phyloP scores from a whole-genome alignment of 2,113 vertebrate genomes.

The Pygoscelis adeliae region DNA sequence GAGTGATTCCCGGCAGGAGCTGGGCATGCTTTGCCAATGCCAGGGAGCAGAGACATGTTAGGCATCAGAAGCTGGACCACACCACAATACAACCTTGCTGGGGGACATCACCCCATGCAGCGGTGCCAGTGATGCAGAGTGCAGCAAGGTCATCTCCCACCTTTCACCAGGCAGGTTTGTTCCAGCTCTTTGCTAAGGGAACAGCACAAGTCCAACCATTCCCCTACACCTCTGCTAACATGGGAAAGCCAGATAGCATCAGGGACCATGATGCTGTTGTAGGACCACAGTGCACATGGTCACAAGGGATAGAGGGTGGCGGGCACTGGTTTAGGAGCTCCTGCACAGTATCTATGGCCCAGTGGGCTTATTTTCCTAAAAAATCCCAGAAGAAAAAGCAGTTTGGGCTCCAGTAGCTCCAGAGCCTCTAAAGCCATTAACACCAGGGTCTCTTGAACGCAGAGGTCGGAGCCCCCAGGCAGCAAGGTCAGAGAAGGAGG shows the following conservation, averaged over 20 bases:
- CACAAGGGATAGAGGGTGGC: rapidly evolving
- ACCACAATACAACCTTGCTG: not conserved
- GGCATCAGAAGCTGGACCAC: not conserved
- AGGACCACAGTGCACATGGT: not conserved
- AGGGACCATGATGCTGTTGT: not conserved
- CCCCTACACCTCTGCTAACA: not conserved
- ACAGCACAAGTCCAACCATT: not conserved
- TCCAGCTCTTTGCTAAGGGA: not conserved
- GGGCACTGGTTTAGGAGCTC: not conserved
- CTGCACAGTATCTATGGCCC: not conserved
- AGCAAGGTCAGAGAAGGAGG: not conserved
- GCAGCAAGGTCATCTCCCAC: not conserved
- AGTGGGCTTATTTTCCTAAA: not conserved
- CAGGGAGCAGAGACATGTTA: not conserved
- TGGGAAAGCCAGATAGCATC: not conserved
- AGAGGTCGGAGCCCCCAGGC: not conserved
- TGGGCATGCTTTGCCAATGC: not conserved
- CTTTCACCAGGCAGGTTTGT: not conserved
- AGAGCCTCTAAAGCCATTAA: not conserved
- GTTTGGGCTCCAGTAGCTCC: not conserved
- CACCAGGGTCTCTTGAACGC: not conserved
- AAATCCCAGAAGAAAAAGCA: not conserved
- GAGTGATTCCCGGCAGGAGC: not conserved
- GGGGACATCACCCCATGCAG: rapidly evolving
- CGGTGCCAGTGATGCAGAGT: rapidly evolving